Evolutionary conservation across 1,140 invertebrate genomes (phyloP).

Genomic region (Parapsyche elsis): DNA sequence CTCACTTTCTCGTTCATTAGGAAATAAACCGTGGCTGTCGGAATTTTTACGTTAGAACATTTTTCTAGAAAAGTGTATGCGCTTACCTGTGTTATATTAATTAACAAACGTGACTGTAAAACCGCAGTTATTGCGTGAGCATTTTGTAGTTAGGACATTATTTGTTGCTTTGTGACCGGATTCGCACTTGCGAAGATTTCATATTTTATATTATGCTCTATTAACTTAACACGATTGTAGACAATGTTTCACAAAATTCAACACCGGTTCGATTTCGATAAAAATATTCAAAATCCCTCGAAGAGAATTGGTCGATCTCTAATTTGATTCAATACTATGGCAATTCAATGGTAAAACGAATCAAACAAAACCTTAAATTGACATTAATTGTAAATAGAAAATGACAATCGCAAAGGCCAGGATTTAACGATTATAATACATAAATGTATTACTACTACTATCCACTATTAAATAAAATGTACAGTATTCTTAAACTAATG

Average conservation of each 20-base stretch:
- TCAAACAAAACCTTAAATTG: no score
- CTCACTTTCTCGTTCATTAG: conserved; percentile 35
- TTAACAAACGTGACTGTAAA: conserved; percentile 40
- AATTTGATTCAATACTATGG: no score
- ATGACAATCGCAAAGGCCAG: no score
- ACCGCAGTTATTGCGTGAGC: conserved; percentile 4
- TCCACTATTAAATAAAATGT: no score
- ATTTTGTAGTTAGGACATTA: background rate
- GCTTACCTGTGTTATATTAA: conserved; percentile 12
- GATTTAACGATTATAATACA: no score
- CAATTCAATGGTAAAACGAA: no score
- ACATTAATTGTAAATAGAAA: no score
- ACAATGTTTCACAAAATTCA: background rate
- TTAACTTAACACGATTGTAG: background rate
- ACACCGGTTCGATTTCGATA: background rate
- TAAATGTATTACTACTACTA: no score
- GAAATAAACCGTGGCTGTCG: background rate
- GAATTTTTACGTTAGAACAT: background rate
- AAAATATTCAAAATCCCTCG: no score
- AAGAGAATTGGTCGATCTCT: no score
- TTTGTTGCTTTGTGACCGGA: conserved; percentile 11
- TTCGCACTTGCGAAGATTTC: background rate
- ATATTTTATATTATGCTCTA: conserved; percentile 1
- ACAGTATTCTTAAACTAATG: no score
- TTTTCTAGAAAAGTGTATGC: no score